A percentile compares a stretch with the other conserved stretches of the same genome.
These are phyloP conservation scores for Ranitomeya variabilis DNA, from an alignment of 2,113 vertebrate species.

Conservation along the genomic window DNA sequence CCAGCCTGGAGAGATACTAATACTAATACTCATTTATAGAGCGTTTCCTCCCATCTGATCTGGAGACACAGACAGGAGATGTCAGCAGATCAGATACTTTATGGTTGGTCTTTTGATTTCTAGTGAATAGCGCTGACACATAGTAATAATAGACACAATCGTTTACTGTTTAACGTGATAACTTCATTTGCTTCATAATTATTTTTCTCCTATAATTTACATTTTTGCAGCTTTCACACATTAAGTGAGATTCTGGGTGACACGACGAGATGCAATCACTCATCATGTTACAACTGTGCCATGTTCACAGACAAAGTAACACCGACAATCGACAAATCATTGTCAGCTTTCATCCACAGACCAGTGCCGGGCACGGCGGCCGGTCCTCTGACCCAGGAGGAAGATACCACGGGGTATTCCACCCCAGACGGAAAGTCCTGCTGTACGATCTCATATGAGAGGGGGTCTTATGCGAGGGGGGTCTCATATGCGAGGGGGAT, in stretches of 20 bases:
- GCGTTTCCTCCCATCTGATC: no score
- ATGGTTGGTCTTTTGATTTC: background rate
- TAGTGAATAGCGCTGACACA: background rate
- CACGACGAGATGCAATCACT: conserved; percentile 3
- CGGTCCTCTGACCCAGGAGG: background rate
- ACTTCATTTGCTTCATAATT: background rate
- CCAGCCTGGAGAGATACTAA: no score
- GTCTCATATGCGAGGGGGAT: no score
- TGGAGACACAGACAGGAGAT: background rate
- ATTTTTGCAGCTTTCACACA: conserved; percentile 13
- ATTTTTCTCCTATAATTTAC: background rate
- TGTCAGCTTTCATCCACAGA: background rate
- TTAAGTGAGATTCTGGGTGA: conserved; percentile 13
- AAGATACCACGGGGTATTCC: background rate
- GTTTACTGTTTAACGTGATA: conserved; percentile 53
- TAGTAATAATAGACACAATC: conserved; percentile 37
- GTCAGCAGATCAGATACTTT: background rate
- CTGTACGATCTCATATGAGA: no score
- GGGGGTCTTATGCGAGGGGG: no score
- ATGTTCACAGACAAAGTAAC: conserved; percentile 7
- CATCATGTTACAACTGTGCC: background rate
- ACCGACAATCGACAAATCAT: conserved; percentile 31
- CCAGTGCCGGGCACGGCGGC: background rate
- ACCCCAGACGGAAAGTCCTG: no score
- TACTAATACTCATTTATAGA: no score